Percentiles rank a stretch among this genome's conserved stretches.
These are phyloP conservation scores for Arctopsyche grandis DNA, from an alignment of 1,140 invertebrate species.

Conservation along the genomic window DNA sequence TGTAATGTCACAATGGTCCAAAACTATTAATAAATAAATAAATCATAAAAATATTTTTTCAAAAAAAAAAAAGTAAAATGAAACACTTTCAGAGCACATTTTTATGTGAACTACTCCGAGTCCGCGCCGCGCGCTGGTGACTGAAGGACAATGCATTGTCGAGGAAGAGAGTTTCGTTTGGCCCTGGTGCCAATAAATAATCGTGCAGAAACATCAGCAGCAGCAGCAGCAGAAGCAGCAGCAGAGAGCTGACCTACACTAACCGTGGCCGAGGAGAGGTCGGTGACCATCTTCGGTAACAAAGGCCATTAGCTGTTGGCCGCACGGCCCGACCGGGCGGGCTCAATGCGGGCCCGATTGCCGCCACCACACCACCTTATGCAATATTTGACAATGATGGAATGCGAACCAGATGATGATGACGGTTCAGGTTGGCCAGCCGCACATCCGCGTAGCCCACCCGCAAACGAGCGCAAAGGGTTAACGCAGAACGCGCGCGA, in stretches of 20 bases:
- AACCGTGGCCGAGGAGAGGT: slow-evolving; percentile 38
- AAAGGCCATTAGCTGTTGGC: slow-evolving; percentile 39
- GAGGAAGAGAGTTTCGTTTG: too few relatives aligned
- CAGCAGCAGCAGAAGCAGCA: not conserved
- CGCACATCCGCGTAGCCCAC: slow-evolving; percentile 3
- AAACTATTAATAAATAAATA: too few relatives aligned
- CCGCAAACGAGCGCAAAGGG: not conserved
- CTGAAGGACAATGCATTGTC: too few relatives aligned
- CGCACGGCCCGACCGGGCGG: not conserved
- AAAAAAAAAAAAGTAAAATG: too few relatives aligned
- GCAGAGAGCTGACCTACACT: slow-evolving; percentile 43
- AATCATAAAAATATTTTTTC: too few relatives aligned
- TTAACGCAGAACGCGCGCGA: not conserved
- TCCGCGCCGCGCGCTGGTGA: too few relatives aligned
- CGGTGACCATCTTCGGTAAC: slow-evolving; percentile 44
- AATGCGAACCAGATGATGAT: slow-evolving; percentile 7
- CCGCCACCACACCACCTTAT: slow-evolving; percentile 5
- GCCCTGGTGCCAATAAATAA: slow-evolving; percentile 26
- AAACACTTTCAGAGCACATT: too few relatives aligned
- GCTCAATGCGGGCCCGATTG: slow-evolving; percentile 32
- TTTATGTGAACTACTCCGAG: too few relatives aligned
- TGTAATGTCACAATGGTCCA: too few relatives aligned
- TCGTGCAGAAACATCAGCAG: slow-evolving; percentile 7
- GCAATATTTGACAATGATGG: slow-evolving; percentile 35
- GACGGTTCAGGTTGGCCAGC: not conserved